Conservation (phyloP, 2,888 invertebrate genomes). For the Altica lythri region DNA sequence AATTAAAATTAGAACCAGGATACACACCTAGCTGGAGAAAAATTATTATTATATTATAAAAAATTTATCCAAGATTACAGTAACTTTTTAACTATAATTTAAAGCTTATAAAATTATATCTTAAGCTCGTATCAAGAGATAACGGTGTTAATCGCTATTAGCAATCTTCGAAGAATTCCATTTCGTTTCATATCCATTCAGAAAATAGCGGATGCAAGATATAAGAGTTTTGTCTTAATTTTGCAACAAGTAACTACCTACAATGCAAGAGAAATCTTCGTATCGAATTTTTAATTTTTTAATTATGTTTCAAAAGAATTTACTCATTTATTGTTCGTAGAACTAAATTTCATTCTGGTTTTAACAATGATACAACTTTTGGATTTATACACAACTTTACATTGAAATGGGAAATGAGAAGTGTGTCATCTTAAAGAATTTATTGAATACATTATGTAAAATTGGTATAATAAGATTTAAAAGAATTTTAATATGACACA, state of each 20-base stretch:
- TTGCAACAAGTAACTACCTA: constrained; percentile 14
- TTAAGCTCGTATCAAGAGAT: too few relatives aligned
- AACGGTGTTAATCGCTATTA: constrained; percentile 4
- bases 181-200: constrained; percentile 7
- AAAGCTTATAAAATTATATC: too few relatives aligned
- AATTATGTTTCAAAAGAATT: constrained; percentile 14
- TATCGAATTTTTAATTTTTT: constrained; percentile 7
- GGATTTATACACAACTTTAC: too few relatives aligned
- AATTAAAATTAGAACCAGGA: too few relatives aligned
- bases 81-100: too few relatives aligned
- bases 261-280: constrained; percentile 10
- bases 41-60: too few relatives aligned
- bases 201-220: constrained; percentile 15
- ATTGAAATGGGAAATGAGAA: constrained; percentile 1
- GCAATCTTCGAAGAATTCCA: constrained; percentile 13
- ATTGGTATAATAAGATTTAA: too few relatives aligned
- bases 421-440: constrained; percentile 2
- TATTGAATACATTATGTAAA: too few relatives aligned
- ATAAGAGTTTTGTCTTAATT: constrained; percentile 13
- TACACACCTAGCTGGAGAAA: too few relatives aligned
- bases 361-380: constrained; percentile 8
- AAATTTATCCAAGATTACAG: too few relatives aligned
- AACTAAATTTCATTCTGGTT: constrained; percentile 6
- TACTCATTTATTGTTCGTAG: constrained; percentile 1
- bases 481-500: too few relatives aligned